Evolutionary conservation across 2,888 invertebrate species (phyloP), one percentile per base, ranked within the genome.

Genomic region (Dynastes hyllus): DNA sequence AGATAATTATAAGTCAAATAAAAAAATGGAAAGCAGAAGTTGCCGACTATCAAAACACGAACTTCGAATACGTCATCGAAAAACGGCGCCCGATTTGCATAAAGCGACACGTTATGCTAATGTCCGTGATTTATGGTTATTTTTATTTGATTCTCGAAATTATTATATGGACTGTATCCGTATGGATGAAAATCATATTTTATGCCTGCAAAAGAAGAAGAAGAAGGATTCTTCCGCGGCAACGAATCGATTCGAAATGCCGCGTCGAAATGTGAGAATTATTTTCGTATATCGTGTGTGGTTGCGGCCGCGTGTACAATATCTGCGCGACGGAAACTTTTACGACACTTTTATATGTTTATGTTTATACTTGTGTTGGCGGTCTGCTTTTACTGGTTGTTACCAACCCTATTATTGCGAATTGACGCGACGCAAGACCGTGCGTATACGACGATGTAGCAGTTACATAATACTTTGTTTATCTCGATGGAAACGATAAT

Each of bases 91-190:
- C 83, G 84, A 89, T 89, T 89, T 88, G 88, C 89, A 89, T 89
- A 87, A 85, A 85, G 84, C 86, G 88, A 85, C 88, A 86, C 86
- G 87, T 88, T 89, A 89, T 89, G 89, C 88, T 88, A 89, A 88
- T 88, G 85, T 81, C 79, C 80, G 82, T 88, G 88, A 89, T 89
- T 89, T 89, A 89, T 88, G 83, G 88, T 88, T 89, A 89, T 89
- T 89, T 89, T 89, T 89, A 89, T 89, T 89, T 88, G 89, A 89
- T 89, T 89, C 89, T 85, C 88, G 88, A 85, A 89, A 89, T 89
- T 89, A 89, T 89, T 89, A 89, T 89, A 89, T 88, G 89, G 89
- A 89, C 89, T 89, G 89, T 89, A 89, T 89, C 89, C 89, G 89
- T 89, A 89, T 89, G 89, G 89, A 89, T 89, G 87, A 86, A 89